Percentiles rank a stretch among this genome's conserved stretches.
Conservation (phyloP, 2,113 vertebrate genomes). For the Hippopotamus amphibius region DNA sequence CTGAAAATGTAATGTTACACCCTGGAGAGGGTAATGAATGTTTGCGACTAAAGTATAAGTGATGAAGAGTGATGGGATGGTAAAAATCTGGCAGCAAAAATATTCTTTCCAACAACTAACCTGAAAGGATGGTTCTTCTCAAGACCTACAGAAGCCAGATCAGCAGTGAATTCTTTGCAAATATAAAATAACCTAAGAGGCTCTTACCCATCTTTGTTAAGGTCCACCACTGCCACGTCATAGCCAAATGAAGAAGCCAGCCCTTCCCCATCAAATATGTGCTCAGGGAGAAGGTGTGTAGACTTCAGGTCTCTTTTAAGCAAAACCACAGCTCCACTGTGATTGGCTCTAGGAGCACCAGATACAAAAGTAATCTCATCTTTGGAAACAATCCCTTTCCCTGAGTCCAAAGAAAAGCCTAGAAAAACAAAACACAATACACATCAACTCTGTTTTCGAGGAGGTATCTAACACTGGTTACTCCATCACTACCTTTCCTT, state of each 20-base stretch:
- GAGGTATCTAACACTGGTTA: neutral
- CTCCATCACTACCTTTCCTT: neutral
- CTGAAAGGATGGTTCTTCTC: neutral
- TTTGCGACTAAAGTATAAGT: neutral
- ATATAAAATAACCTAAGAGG: neutral
- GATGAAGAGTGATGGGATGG: neutral
- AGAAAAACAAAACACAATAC: conserved; percentile 68
- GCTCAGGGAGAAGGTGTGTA: conserved; percentile 88
- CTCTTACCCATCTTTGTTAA: conserved; percentile 94
- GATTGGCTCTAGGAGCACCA: conserved; percentile 97
- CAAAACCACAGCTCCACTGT: conserved; percentile 95
- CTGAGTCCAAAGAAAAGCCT: conserved; percentile 98
- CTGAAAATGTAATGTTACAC: neutral
- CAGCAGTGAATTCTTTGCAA: neutral
- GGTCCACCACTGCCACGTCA: conserved; percentile 96
- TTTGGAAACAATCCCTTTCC: conserved; percentile 91
- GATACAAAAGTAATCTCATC: conserved; percentile 94
- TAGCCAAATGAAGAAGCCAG: conserved; percentile 98
- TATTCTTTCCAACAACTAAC: neutral
- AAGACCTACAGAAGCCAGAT: neutral
- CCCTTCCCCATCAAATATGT: conserved; percentile 93
- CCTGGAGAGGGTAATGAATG: neutral
- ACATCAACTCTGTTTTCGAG: conserved; percentile 7
- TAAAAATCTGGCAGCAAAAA: neutral
- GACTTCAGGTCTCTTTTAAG: conserved; percentile 89